phyloP scores from a whole-genome alignment of 2,113 vertebrate genomes.

The Forbesichthys papilliferus region DNA sequence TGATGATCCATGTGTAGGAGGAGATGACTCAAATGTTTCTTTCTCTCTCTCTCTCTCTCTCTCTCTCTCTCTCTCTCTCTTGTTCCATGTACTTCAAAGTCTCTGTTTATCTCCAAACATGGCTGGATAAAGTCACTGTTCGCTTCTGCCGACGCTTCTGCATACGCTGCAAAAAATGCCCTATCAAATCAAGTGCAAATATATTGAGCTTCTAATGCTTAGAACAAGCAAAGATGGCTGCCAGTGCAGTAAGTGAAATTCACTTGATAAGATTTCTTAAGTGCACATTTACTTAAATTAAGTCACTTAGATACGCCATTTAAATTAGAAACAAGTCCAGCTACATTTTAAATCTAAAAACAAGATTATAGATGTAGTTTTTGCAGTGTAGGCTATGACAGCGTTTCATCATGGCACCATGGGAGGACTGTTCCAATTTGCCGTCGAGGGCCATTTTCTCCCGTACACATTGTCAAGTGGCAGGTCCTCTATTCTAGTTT shows the following conservation, averaged over 20 bases:
- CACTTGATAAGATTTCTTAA: no score
- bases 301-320: no score
- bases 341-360: no score
- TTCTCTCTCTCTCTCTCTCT: constrained; percentile 16
- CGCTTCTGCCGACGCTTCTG: no score
- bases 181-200: no score
- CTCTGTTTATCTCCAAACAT: constrained; percentile 2
- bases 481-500: background rate
- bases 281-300: no score
- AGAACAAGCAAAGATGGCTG: no score
- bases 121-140: constrained; percentile 1
- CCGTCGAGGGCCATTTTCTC: constrained; percentile 42
- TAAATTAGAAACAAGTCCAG: no score
- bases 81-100: constrained; percentile 58
- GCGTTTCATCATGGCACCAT: constrained; percentile 64
- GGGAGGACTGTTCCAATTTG: constrained; percentile 41
- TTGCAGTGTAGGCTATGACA: background rate
- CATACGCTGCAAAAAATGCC: no score
- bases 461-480: constrained; percentile 7
- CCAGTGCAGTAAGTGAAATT: no score
- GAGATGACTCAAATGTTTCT: constrained; percentile 55
- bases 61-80: constrained; percentile 30
- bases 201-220: no score
- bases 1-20: constrained; percentile 63
- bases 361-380: no score